Evolutionary conservation across 2,113 vertebrate genomes (phyloP), one percentile per base, ranked within the genome.

Genomic region (Prunella fulvescens): DNA sequence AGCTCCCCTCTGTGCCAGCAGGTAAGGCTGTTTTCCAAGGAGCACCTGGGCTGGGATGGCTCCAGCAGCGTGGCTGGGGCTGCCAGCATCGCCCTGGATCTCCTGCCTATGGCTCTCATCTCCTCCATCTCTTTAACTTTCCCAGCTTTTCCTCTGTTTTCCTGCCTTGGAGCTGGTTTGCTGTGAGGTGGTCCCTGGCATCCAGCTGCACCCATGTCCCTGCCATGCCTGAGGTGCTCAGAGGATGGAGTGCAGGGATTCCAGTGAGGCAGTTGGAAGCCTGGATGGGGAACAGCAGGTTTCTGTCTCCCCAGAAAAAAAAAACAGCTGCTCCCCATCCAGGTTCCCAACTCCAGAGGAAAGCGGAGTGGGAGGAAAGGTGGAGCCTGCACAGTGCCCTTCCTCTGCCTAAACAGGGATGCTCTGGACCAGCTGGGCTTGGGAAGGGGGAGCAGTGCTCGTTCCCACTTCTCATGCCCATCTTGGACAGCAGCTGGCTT

Each of bases 11-110:
- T 3, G 6, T 97, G 96, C 92, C 93, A 79, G 70, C 95, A 96
- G 96, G 96, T 97, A 96, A 95, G 90, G 74, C 66, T 56, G 61
- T 58, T 81, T 62, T 9, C 80, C n/a, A 2, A 79, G 51, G 72
- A 78, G 56, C 67, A 72, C 72, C 81, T 28, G 60, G 57, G 65
- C 79, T 88, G 88, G 66, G 65, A 10, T 29, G 61, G 78, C 48
- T 73, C 66, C 53, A 24, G 72, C 12, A 64, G 62, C 40, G 2
- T 19, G 13, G 0, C 35, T 19, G 81, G 60, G 65, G 44, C 81
- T 66, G 64, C 4, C 22, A 56, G 58, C 88, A 70, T 66, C 86
- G 51, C 72, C 50, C 72, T 28, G 60, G 40, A 22, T 73, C 60
- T 66, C 62, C 14, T 57, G 31, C 18, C 48, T 9, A 0, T 2